These are phyloP conservation scores for Syrista parreyssii DNA, from an alignment of 2,888 invertebrate genomes.

Conservation along the genomic window DNA sequence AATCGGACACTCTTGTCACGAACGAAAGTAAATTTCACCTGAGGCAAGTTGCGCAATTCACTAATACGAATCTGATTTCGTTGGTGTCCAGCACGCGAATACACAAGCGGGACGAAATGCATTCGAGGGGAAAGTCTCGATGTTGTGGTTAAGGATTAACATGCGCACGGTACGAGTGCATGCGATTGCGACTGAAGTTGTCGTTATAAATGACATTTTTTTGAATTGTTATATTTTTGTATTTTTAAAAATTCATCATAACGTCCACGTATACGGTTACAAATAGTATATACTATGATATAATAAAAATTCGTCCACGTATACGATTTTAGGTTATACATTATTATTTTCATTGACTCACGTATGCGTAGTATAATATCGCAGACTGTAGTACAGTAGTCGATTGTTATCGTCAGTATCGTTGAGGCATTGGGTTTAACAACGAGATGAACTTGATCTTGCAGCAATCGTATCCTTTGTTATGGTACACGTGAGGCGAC, in stretches of 20 bases:
- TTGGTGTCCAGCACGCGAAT: neutral
- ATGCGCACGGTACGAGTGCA: neutral
- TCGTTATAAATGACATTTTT: neutral
- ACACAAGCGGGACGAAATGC: neutral
- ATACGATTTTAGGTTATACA: neutral
- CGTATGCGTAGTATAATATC: no score
- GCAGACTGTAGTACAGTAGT: no score
- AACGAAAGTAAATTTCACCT: constrained; percentile 53
- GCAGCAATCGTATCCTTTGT: neutral
- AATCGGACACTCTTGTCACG: constrained; percentile 16
- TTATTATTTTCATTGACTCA: neutral
- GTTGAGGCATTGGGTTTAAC: neutral
- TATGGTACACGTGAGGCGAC: neutral
- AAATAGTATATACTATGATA: no score
- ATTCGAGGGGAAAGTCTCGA: neutral
- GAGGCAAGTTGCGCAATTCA: constrained; percentile 19
- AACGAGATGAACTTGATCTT: neutral
- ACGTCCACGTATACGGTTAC: no score
- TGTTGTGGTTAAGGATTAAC: neutral
- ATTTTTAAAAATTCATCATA: neutral
- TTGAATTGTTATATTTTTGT: no score
- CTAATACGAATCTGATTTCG: neutral
- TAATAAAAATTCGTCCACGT: no score
- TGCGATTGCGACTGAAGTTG: neutral
- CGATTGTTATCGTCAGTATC: no score